Evolutionary conservation across 1,140 invertebrate species (phyloP), one percentile per base, ranked within the genome.

Genomic region (Epicauta chinensis): DNA sequence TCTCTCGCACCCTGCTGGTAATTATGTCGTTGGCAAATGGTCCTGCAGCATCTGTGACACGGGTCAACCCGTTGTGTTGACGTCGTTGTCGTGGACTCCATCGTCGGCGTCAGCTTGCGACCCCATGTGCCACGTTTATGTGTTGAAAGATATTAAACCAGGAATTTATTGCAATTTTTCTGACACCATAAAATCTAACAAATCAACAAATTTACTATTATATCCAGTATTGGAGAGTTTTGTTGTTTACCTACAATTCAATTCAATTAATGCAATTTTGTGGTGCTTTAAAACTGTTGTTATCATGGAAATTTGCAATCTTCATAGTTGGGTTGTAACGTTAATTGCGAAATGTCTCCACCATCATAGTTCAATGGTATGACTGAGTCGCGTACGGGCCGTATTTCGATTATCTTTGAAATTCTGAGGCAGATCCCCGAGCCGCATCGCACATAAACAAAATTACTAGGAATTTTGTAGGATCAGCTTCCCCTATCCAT

Each of bases 391-490:
- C 58, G 58, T 53, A 45, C 51, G 55, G 55, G 58, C 58, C 58
- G 51, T 60, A 60, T 60, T 59, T 57, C 58, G 60, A 59, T 62
- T 62, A 62, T 60, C 57, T 55, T 16, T 44, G 36, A 39, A 42
- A 50, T 44, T 54, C 48, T 49, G 43, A 23, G 40, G 53, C 51
- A 49, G 29, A 51, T 37, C 55, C 58, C 50, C 40, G 35, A n/a
- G 35, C 40, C 58, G 51, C 61, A 61, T 59, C 59, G 56, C 64
- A 65, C 64, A 66, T 66, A 66, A 66, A 66, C 62, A 66, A 66
- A 66, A 66, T 66, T 66, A 67, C 65, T 57, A 54, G 63, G 63
- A 67, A 67, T 67, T 67, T 65, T 63, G 61, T 64, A 63, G 61
- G 65, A 67, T 67, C 63, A 67, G 60, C 59, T 66, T 64, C 56